A percentile compares a stretch with the other conserved stretches of the same genome.
These are phyloP conservation scores for Rousettus madagascariensis DNA, from an alignment of 2,797 vertebrate species.

Conservation along the genomic window DNA sequence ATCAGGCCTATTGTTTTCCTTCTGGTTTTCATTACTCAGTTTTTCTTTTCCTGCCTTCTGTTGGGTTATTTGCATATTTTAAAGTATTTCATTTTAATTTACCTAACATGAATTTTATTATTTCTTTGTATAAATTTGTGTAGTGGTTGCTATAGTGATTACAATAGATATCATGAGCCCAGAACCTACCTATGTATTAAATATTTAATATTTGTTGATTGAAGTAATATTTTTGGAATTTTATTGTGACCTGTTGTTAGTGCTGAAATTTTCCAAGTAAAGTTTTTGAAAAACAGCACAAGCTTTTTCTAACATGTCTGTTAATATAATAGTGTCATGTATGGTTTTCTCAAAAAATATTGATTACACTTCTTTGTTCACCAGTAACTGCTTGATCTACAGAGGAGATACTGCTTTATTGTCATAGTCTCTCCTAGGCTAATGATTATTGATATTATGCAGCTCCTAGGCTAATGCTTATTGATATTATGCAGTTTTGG, in stretches of 20 bases:
- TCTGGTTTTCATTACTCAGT: neutral
- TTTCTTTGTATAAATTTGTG: neutral
- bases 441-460: neutral
- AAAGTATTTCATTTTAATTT: neutral
- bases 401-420: neutral
- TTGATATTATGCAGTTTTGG: neutral
- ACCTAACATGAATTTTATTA: neutral
- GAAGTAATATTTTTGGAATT: neutral
- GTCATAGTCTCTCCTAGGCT: neutral
- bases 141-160: neutral
- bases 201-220: neutral
- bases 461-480: neutral
- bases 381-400: conserved; percentile 1
- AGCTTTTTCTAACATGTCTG: neutral
- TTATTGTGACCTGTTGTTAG: neutral
- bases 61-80: conserved; percentile 1
- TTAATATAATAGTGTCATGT: neutral
- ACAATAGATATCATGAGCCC: neutral
- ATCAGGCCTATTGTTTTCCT: neutral
- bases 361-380: neutral
- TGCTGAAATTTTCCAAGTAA: neutral
- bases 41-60: neutral
- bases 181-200: neutral
- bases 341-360: neutral
- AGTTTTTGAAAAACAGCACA: neutral